phyloP scores from a whole-genome alignment of 1,140 invertebrate genomes.

The Aleiodes sp. region DNA sequence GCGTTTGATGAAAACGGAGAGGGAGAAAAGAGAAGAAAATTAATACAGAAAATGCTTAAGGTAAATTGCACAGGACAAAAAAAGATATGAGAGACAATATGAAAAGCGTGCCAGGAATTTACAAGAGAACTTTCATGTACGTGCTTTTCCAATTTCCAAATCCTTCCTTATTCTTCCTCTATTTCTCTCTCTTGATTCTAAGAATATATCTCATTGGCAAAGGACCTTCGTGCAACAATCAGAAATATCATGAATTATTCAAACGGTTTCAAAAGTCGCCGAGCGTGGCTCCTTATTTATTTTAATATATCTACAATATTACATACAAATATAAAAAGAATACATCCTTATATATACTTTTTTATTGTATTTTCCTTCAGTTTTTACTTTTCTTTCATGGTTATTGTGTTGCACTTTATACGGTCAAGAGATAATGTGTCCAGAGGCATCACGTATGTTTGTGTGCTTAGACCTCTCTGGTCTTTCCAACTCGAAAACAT shows the following conservation, averaged over 20 bases:
- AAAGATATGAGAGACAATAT: conserved; percentile 11
- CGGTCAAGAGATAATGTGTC: too few species aligned
- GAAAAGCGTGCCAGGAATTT: conserved; percentile 3
- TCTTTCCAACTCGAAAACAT: too few species aligned
- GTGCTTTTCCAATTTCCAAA: conserved; percentile 17
- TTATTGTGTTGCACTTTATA: too few species aligned
- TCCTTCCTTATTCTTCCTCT: too few species aligned
- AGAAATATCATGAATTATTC: conserved; percentile 28
- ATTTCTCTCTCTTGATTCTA: background rate
- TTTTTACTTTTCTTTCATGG: too few species aligned
- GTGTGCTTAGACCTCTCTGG: too few species aligned
- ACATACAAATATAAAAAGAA: too few species aligned
- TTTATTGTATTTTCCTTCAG: too few species aligned
- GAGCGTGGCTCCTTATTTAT: background rate
- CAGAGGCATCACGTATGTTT: too few species aligned
- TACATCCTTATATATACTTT: too few species aligned
- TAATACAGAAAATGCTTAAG: background rate
- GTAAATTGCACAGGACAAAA: background rate
- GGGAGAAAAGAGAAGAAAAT: background rate
- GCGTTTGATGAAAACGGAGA: too few species aligned
- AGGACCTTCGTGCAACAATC: conserved; percentile 21
- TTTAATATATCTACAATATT: too few species aligned
- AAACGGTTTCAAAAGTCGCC: conserved; percentile 12
- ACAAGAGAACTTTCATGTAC: background rate
- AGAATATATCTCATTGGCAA: conserved; percentile 24